Base-by-base conservation (phyloP, 2,797 vertebrate genomes). In the Alosa sapidissima region DNA sequence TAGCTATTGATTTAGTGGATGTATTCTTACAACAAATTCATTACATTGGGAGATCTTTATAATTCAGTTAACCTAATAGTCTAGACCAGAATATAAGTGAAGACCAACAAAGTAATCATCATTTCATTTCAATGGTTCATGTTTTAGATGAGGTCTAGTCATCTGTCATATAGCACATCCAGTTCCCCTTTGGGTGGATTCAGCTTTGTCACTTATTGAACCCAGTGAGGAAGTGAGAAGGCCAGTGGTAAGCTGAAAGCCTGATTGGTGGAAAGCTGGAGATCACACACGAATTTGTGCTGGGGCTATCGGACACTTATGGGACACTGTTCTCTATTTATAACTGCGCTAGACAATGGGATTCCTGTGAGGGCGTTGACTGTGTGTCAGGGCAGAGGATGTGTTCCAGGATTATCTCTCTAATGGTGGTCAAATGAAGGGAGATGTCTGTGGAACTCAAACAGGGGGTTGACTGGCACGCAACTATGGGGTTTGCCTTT, bases 301-400 rank as follows among this genome's bases (percentile, higher is more conserved):
- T 24, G 54, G 49, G 84, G 14, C 68, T 47, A 33, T 11, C 49
- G 54, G 51, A 84, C 68, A 83, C 65, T 82, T 85, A 85, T 85
- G 84, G 58, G 60, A 21, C 14, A 45, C 48, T 88, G 41, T 85
- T 28, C 10, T 58, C 84, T 86, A 85, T 93, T 92, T 91, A 75
- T 91, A 90, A 90, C 88, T 62, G 55, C 36, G 65, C 78, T 75
- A 84, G 89, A 91, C 89, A 89, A 86, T 82, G 86, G 82, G 16
- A 89, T 82, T 78, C 85, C 78, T 48, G 82, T 78, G 51, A 84
- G 52, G 81, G 87, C 86, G 89, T 81, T 65, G 49, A 88, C 87
- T 87, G 81, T 82, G 83, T 90, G 87, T 87, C 88, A 89, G 84
- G 49, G 82, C 87, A 81, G 10, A 68, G 84, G 33, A 72, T 72